A percentile compares a stretch with the other conserved stretches of the same genome.
phyloP scores from a whole-genome alignment of 2,888 invertebrate species.

The Drosophila ustulata region DNA sequence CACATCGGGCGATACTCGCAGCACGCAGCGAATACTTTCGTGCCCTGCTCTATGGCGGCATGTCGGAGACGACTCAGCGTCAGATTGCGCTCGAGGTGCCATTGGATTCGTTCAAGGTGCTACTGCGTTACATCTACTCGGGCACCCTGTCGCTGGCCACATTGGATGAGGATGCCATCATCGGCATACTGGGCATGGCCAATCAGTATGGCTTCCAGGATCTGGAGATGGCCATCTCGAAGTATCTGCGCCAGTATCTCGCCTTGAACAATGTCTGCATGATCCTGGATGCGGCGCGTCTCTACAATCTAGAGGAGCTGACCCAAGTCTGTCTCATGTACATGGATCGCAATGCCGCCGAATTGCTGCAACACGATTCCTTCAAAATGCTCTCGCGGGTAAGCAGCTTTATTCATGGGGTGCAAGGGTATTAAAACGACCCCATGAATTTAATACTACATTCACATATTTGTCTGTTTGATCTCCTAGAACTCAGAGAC shows the following conservation, averaged over 20 bases:
- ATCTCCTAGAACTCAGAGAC: neutral
- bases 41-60: constrained; percentile 92
- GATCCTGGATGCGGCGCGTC: constrained; percentile 95
- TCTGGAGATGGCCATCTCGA: constrained; percentile 95
- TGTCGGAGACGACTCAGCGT: constrained; percentile 90
- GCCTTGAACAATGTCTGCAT: constrained; percentile 96
- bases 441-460: neutral
- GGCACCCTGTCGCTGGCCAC: constrained; percentile 90
- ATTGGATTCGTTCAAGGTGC: constrained; percentile 93
- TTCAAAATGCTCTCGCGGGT: constrained; percentile 93
- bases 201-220: constrained; percentile 98
- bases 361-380: constrained; percentile 93
- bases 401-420: neutral
- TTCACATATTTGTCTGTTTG: neutral
- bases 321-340: constrained; percentile 94
- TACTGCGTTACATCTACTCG: constrained; percentile 97
- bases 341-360: constrained; percentile 95
- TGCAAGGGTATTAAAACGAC: too few relatives aligned
- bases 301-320: constrained; percentile 89
- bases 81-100: constrained; percentile 95
- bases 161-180: constrained; percentile 89
- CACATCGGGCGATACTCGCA: constrained; percentile 92
- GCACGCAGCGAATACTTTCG: constrained; percentile 98
- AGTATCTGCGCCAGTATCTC: constrained; percentile 95
- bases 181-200: constrained; percentile 93